Evolutionary conservation across 2,797 vertebrate species (phyloP), one percentile per base, ranked within the genome.

Genomic region (Sciurus carolinensis): DNA sequence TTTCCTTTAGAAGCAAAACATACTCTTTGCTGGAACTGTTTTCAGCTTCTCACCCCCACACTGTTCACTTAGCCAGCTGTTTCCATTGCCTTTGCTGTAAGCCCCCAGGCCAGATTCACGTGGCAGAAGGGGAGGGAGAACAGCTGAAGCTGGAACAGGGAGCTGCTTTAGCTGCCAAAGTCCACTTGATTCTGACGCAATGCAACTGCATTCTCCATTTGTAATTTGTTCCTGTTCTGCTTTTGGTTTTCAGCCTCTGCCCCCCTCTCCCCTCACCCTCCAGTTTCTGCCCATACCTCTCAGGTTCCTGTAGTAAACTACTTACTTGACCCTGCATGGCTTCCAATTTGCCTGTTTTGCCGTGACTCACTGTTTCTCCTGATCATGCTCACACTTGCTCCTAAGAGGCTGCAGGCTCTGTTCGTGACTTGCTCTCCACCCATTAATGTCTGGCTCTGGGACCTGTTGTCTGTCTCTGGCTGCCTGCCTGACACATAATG

Each of bases 191-290:
- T 96, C 97, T 96, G 91, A 97, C 13, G 93, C 91, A 96, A 93
- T 93, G 93, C 72, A 91, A 94, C 94, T 94, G 93, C 95, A 73
- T 87, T 97, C 95, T 97, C 93, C 79, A 57, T 92, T 94, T 95
- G 90, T 95, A 97, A 97, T 97, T 96, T 95, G 95, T 98, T 96
- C 92, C 97, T 91, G 15, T 90, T 97, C 95, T 97, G 82, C 75
- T 96, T 94, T 97, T 83, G 86, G 44, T 91, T 96, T 95, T 94
- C 76, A 76, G 75, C 75, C 50, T 85, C 62, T 91, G 52, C 36
- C 62, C 54, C 15, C 50, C 15, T 66, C 62, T 86, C 42, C 62
- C 47, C 11, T 88, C 73, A 82, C 8, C 14, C 62, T 47, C 22
- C 59, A 30, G 59, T 15, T 36, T 84, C 79, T 83, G 30, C 52